A percentile compares a stretch with the other conserved stretches of the same genome.
phyloP scores from a whole-genome alignment of 1,140 invertebrate genomes.

The Monomorium pharaonis region DNA sequence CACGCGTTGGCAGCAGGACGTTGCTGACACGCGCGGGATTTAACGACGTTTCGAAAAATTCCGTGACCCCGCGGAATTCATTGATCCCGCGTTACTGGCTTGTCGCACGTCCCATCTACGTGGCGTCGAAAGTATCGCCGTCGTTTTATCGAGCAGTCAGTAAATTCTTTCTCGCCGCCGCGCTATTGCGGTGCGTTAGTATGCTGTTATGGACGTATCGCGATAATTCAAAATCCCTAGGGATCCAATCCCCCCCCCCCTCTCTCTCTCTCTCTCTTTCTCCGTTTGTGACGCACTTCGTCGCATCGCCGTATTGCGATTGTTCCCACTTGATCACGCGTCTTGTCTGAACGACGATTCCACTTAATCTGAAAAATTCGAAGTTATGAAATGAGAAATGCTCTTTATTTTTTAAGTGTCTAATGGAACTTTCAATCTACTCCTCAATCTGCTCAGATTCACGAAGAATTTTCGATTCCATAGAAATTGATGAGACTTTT shows the following conservation, averaged over 20 bases:
- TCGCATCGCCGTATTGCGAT: background rate
- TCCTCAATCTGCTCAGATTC: background rate
- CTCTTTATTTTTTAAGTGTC: background rate
- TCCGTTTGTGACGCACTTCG: background rate
- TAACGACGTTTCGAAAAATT: slow-evolving; percentile 72
- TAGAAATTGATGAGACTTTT: background rate
- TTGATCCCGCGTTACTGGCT: slow-evolving; percentile 66
- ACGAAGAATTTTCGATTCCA: background rate
- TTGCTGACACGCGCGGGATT: slow-evolving; percentile 67
- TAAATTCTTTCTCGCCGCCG: slow-evolving; percentile 58
- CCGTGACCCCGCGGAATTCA: slow-evolving; percentile 61
- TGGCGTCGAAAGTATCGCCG: slow-evolving; percentile 58
- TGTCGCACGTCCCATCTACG: slow-evolving; percentile 71
- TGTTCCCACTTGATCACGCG: slow-evolving; percentile 24
- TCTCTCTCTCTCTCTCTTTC: background rate
- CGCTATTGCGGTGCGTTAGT: slow-evolving; percentile 43
- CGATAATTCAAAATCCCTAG: slow-evolving; percentile 61
- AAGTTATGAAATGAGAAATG: background rate
- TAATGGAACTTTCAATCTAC: background rate
- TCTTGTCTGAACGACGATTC: background rate
- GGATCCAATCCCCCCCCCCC: background rate
- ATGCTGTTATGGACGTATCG: slow-evolving; percentile 33
- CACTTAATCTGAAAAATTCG: slow-evolving; percentile 2
- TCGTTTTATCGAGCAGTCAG: slow-evolving; percentile 65
- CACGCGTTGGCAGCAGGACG: slow-evolving; percentile 13